Base-by-base conservation (phyloP, 2,797 vertebrate species). In the Phoxinus dragarum region DNA sequence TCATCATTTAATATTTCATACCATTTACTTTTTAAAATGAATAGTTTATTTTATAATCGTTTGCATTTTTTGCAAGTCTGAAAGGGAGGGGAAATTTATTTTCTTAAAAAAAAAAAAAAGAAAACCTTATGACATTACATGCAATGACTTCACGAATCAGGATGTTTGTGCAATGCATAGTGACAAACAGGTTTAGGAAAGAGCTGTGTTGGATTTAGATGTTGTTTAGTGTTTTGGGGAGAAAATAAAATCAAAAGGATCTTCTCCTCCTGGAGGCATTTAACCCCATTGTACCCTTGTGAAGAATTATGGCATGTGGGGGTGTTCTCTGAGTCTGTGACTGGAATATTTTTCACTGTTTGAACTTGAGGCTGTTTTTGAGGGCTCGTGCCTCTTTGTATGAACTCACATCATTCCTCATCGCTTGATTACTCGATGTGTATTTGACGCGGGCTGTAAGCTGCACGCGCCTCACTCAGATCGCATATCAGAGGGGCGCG, bases 401-500 rank as follows among this genome's bases (percentile, higher is more conserved):
- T 77, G 17, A n/a, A 36, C 71, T 84, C 87, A 90, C 89, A 84
- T 90, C 87, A 78, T 90, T 90, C 86, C 85, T 90, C 89, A 87
- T 31, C 78, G 81, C 84, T 54, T 86, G 85, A 86, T 88, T 88
- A 73, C 74, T 79, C 75, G 68, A 66, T 79, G 84, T 75, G 73
- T 42, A 67, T 84, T 54, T 88, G 49, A 84, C 84, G 80, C 82
- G 90, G 86, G 88, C 49, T 79, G 80, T 76, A 59, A 76, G 56
- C 80, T 75, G 31, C 49, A 11, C 44, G 11, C 44, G 67, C 80
- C 72, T 79, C 74, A 44, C 52, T 64, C 91, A 93, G 95, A 93
- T 95, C 92, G 92, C 92, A 90, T 95, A 86, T 94, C 94, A 91
- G 89, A 90, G 86, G 84, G 89, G 91, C 91, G 89, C 89, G 92